These are phyloP conservation scores for Catharus ustulatus DNA, from an alignment of 2,797 vertebrate species.

Conservation along the genomic window DNA sequence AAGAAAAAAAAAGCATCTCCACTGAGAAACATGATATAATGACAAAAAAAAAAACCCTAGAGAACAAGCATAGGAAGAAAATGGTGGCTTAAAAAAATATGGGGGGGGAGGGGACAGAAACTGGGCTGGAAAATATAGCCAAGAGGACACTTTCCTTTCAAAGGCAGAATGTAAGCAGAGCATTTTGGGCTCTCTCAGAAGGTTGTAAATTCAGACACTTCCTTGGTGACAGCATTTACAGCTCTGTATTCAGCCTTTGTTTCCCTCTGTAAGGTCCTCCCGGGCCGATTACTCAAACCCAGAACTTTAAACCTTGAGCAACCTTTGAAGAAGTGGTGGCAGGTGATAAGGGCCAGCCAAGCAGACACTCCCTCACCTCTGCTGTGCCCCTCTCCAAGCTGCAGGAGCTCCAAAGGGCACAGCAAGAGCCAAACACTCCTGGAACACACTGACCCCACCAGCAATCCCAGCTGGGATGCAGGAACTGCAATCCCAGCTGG, in stretches of 20 bases:
- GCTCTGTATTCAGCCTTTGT: constrained; percentile 35
- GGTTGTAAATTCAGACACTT: constrained; percentile 41
- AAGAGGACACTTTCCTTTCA: neutral
- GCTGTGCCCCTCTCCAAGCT: neutral
- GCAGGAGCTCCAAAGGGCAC: neutral
- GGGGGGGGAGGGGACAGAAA: neutral
- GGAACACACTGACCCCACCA: neutral
- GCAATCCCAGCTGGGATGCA: neutral
- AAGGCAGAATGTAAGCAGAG: neutral
- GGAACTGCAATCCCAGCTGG: neutral
- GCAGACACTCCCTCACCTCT: constrained; percentile 33
- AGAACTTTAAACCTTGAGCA: constrained; percentile 69
- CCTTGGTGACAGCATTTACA: constrained; percentile 24
- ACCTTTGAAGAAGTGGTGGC: neutral
- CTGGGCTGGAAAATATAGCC: neutral
- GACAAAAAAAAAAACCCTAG: constrained; percentile 10
- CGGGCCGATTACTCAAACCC: neutral
- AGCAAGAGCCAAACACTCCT: neutral
- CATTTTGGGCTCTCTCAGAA: constrained; percentile 26
- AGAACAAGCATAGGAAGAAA: constrained; percentile 56
- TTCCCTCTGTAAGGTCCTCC: neutral
- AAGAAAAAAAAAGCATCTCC: neutral
- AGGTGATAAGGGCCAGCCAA: constrained; percentile 12
- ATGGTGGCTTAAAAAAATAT: constrained; percentile 40
- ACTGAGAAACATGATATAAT: constrained; percentile 59